Evolutionary conservation across 1,140 invertebrate genomes (phyloP).

Genomic region (Globodera rostochiensis): DNA sequence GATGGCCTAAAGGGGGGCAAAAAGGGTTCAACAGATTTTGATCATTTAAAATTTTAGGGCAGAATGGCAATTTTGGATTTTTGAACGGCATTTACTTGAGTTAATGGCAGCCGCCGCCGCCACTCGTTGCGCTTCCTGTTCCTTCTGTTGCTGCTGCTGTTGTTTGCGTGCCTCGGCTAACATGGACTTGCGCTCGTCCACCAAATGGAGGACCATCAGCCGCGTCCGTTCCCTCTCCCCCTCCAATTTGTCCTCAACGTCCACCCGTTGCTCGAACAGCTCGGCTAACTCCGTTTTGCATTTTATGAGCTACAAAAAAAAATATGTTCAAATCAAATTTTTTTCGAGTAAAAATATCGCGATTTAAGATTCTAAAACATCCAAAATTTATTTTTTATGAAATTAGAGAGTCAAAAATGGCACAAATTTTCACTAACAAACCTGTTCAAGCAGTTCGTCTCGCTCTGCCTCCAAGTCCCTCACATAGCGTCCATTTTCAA

Average conservation of each 20-base stretch:
- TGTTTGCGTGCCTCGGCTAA: neutral
- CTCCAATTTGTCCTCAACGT: conserved; percentile 12
- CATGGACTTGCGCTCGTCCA: conserved; percentile 18
- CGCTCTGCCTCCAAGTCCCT: conserved; percentile 19
- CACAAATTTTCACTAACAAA: neutral
- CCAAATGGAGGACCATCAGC: conserved; percentile 30
- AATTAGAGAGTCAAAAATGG: no score
- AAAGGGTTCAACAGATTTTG: no score
- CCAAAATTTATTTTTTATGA: neutral
- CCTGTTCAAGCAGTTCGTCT: conserved; percentile 15
- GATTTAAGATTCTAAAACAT: no score
- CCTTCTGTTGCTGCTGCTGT: neutral
- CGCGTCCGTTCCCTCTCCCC: conserved; percentile 26
- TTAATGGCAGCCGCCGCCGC: no score
- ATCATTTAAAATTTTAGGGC: no score
- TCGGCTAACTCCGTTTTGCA: conserved; percentile 6
- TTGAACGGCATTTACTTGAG: no score
- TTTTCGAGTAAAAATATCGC: no score
- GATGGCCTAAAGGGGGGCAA: no score
- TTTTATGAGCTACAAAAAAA: conserved; percentile 10
- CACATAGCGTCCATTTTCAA: conserved; percentile 3
- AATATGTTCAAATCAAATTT: neutral
- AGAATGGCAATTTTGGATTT: no score
- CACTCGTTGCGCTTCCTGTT: neutral
- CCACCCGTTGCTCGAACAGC: conserved; percentile 20